A percentile compares a stretch with the other conserved stretches of the same genome.
These are phyloP conservation scores for Nomada fabriciana DNA, from an alignment of 2,888 invertebrate genomes.

Conservation along the genomic window DNA sequence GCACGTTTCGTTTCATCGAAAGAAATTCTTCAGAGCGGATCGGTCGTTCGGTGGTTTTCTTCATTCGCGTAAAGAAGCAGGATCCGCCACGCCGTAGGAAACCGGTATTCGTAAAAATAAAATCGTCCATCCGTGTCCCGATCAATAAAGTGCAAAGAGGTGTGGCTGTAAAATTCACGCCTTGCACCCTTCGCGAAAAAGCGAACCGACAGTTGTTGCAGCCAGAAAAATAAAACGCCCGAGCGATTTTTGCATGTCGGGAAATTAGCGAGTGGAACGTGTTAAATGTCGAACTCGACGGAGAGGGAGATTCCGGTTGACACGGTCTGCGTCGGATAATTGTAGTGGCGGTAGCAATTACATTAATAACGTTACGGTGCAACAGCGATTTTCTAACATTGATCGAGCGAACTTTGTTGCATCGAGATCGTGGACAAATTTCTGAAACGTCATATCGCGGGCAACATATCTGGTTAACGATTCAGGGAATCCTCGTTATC, in stretches of 20 bases:
- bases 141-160: constrained; percentile 34
- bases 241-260: constrained; percentile 10
- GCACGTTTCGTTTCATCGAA: neutral
- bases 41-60: constrained; percentile 2
- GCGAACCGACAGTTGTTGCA: neutral
- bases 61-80: constrained; percentile 8
- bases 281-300: too few relatives aligned
- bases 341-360: too few relatives aligned
- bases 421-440: too few relatives aligned
- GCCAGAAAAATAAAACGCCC: constrained; percentile 30
- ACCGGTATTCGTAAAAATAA: constrained; percentile 40
- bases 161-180: constrained; percentile 33
- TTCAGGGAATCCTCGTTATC: constrained; percentile 21
- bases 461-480: neutral
- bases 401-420: too few relatives aligned
- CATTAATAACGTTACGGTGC: too few relatives aligned
- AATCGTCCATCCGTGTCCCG: constrained; percentile 5
- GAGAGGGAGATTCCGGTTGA: too few relatives aligned
- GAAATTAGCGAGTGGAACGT: constrained; percentile 3
- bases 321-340: too few relatives aligned
- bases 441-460: too few relatives aligned
- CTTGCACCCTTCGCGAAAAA: neutral
- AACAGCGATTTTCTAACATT: too few relatives aligned
- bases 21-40: neutral
- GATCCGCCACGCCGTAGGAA: neutral